Evolutionary conservation across 2,888 invertebrate genomes (phyloP).

Genomic region (Acanthopleura granulata): DNA sequence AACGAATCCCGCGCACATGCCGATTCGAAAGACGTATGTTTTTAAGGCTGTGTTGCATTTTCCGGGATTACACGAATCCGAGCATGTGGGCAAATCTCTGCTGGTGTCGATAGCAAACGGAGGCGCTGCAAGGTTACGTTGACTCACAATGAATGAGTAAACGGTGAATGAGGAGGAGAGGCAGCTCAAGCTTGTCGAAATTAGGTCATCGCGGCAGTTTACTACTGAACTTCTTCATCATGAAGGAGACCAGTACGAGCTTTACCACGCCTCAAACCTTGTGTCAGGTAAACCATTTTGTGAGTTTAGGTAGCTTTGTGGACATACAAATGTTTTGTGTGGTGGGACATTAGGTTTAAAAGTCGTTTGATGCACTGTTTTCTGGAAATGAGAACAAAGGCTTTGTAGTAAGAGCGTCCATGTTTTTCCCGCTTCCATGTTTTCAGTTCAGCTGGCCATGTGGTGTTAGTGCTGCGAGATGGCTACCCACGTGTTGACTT

Average conservation of each 20-base stretch:
- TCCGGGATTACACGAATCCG: background rate
- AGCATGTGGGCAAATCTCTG: background rate
- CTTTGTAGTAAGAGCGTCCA: constrained; percentile 28
- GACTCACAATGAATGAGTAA: constrained; percentile 38
- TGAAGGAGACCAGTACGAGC: background rate
- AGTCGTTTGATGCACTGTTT: background rate
- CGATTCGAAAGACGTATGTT: background rate
- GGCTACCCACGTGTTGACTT: background rate
- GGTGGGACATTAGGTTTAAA: background rate
- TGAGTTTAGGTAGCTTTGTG: too few relatives aligned
- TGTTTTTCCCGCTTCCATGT: constrained; percentile 19
- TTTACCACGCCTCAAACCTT: background rate
- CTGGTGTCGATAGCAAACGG: background rate
- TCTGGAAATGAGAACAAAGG: constrained; percentile 30
- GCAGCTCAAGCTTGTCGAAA: background rate
- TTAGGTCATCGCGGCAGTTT: constrained; percentile 16
- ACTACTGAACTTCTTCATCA: background rate
- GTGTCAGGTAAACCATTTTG: constrained; percentile 5
- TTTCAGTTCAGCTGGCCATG: background rate
- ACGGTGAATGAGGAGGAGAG: background rate
- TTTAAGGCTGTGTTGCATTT: background rate
- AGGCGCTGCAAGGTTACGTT: constrained; percentile 4
- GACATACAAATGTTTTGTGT: too few relatives aligned
- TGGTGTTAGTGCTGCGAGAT: constrained; percentile 17
- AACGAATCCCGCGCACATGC: constrained; percentile 42